Percentiles rank a stretch among this genome's conserved stretches.
phyloP scores from a whole-genome alignment of 2,113 vertebrate species.

The Pungitius pungitius region DNA sequence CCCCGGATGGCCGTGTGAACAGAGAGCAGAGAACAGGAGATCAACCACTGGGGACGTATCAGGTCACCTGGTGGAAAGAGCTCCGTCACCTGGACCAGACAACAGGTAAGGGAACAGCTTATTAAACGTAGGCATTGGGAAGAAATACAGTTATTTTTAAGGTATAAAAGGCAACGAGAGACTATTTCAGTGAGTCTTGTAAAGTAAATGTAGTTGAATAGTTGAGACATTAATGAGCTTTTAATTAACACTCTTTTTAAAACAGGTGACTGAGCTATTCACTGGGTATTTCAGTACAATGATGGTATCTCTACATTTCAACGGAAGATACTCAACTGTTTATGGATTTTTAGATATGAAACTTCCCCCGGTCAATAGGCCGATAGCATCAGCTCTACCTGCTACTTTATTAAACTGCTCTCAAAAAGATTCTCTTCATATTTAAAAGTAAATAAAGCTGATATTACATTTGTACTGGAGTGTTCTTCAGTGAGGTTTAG shows the following conservation, averaged over 20 bases:
- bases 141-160: not conserved
- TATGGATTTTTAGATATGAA: not conserved
- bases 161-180: not conserved
- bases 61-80: slow-evolving; percentile 50
- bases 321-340: not conserved
- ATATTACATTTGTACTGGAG: not conserved
- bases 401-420: not conserved
- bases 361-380: not conserved
- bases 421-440: not conserved
- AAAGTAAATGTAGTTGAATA: not conserved
- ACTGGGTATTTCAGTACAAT: not conserved
- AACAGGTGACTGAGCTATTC: not conserved
- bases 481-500: not conserved
- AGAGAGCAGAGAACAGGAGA: slow-evolving; percentile 65
- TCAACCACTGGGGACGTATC: slow-evolving; percentile 65
- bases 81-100: slow-evolving; percentile 11
- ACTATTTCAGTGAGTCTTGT: not conserved
- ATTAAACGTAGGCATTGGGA: not conserved
- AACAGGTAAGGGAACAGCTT: slow-evolving; percentile 60
- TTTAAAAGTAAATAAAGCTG: not conserved
- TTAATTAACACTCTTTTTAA: not conserved
- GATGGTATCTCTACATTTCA: not conserved
- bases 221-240: not conserved
- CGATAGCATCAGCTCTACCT: not conserved
- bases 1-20: slow-evolving; percentile 45